Evolutionary conservation across 2,797 vertebrate genomes (phyloP).

Genomic region (Pseudochirops corinnae): DNA sequence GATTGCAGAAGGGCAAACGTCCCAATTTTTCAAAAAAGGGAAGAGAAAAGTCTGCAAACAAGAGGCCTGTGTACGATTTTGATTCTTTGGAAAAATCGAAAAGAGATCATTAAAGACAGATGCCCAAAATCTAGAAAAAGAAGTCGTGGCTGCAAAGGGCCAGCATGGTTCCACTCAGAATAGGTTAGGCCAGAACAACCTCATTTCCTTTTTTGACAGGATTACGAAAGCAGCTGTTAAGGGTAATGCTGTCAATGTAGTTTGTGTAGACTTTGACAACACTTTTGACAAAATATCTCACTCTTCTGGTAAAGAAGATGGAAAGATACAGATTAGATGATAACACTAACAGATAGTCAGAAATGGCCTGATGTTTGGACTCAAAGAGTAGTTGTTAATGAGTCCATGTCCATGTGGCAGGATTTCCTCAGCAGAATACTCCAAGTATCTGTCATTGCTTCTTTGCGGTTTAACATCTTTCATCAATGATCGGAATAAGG

Average conservation of each 20-base stretch:
- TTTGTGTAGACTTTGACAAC: neutral
- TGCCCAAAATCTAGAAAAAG: neutral
- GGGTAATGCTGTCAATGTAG: neutral
- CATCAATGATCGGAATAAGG: neutral
- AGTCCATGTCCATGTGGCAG: neutral
- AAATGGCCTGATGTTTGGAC: neutral
- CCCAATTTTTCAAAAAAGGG: neutral
- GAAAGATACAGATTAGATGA: neutral
- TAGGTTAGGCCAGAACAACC: neutral
- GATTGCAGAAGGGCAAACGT: neutral
- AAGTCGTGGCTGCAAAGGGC: neutral
- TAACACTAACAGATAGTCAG: neutral
- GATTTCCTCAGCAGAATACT: neutral
- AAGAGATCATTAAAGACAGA: neutral
- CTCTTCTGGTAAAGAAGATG: neutral
- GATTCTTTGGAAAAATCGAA: neutral
- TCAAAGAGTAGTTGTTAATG: neutral
- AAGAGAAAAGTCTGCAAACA: neutral
- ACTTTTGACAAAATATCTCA: neutral
- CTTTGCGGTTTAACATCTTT: neutral
- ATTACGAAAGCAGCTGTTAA: neutral
- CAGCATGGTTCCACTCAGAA: neutral
- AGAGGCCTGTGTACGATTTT: neutral
- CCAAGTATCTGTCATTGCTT: neutral
- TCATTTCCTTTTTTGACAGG: neutral